A percentile compares a stretch with the other conserved stretches of the same genome.
These are phyloP conservation scores for Latheticus oryzae DNA, from an alignment of 2,888 invertebrate genomes.

Conservation along the genomic window DNA sequence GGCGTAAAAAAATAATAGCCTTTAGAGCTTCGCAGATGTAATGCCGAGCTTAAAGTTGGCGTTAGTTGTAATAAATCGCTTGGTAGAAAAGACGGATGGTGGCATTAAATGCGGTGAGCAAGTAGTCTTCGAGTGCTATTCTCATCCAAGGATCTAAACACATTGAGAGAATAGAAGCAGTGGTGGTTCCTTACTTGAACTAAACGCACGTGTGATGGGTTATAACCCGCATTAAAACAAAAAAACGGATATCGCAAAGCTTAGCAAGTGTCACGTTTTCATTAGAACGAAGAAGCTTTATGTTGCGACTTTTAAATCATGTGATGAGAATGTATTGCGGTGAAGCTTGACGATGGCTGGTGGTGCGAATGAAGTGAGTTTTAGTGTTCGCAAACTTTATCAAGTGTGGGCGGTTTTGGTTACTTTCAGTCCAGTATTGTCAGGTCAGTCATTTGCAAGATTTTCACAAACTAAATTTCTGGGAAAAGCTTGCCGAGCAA, in stretches of 20 bases:
- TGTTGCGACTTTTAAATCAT: too few species aligned
- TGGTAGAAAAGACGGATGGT: conserved; percentile 42
- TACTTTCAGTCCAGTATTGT: conserved; percentile 46
- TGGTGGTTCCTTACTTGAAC: conserved; percentile 45
- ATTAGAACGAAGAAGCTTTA: conserved; percentile 41
- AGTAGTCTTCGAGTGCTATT: conserved; percentile 50
- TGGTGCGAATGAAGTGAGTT: conserved; percentile 45
- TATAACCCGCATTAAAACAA: conserved; percentile 38
- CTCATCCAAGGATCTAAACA: conserved; percentile 45
- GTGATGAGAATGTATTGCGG: too few species aligned
- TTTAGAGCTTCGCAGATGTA: conserved; percentile 36
- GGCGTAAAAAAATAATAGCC: conserved; percentile 37
- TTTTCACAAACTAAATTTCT: conserved; percentile 6
- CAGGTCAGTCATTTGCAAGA: conserved; percentile 51
- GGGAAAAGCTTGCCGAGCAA: too few species aligned
- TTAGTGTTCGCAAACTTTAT: conserved; percentile 50
- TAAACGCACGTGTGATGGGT: conserved; percentile 46
- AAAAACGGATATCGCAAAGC: conserved; percentile 41
- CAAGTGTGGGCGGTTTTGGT: conserved; percentile 51
- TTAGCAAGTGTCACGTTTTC: conserved; percentile 37
- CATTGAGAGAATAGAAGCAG: conserved; percentile 44
- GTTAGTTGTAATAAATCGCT: conserved; percentile 40
- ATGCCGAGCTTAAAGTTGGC: conserved; percentile 38
- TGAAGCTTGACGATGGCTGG: conserved; percentile 48
- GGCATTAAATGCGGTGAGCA: conserved; percentile 47